Evolutionary conservation across 30 jellyfish, hydroid and myxozoan species (phyloP).

Genomic region (Sanderia malayensis): DNA sequence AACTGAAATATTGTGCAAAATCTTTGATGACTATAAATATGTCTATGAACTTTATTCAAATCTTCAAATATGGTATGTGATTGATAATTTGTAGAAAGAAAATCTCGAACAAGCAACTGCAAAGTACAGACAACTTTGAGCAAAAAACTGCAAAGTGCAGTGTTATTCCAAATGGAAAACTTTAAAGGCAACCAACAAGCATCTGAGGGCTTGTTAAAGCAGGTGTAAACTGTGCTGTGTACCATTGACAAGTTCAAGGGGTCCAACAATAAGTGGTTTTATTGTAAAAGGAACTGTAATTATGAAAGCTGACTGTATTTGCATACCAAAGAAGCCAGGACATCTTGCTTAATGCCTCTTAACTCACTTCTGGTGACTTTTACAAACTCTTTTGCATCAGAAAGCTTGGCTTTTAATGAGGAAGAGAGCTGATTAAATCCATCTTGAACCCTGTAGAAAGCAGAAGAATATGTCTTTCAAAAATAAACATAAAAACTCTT

Average conservation of each 20-base stretch:
- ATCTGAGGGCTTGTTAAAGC: too few species aligned
- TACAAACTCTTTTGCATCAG: conserved; percentile 68
- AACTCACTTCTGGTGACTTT: conserved; percentile 56
- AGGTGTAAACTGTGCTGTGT: too few species aligned
- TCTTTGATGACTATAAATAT: background rate
- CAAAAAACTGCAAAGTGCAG: background rate
- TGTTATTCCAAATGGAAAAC: background rate
- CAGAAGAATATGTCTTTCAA: background rate
- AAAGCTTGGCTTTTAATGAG: conserved; percentile 40
- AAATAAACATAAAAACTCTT: background rate
- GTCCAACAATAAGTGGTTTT: too few species aligned
- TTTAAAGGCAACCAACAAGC: too few species aligned
- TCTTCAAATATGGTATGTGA: background rate
- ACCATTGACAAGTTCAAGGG: background rate
- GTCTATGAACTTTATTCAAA: background rate
- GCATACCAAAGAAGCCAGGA: conserved; percentile 62
- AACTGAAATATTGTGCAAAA: background rate
- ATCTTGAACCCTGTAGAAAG: conserved; percentile 43
- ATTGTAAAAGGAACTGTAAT: background rate
- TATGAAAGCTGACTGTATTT: background rate
- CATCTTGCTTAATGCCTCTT: conserved; percentile 60
- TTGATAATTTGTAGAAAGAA: background rate
- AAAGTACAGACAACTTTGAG: background rate
- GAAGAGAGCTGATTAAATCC: conserved; percentile 54
- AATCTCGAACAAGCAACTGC: background rate